Conservation (phyloP, 2,113 vertebrate species). For the Myotis lucifugus region DNA sequence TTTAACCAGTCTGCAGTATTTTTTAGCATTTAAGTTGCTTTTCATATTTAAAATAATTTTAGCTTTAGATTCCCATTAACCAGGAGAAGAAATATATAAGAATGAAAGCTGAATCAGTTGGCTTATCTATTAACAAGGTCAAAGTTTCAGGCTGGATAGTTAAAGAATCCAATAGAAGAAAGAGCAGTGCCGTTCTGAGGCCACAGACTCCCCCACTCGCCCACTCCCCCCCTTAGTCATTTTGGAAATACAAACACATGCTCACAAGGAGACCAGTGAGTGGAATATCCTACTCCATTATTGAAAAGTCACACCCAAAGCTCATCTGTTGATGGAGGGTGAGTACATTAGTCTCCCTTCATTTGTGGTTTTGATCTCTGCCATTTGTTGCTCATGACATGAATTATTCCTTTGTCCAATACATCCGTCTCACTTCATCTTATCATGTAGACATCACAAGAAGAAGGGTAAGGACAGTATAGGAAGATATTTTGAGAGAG, state of each 20-base stretch:
- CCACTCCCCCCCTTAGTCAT: background rate
- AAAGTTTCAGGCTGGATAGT: background rate
- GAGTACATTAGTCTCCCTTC: background rate
- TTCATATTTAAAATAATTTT: constrained; percentile 20
- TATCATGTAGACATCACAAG: background rate
- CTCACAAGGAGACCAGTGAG: background rate
- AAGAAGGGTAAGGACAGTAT: background rate
- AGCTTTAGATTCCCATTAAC: background rate
- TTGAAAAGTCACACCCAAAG: background rate
- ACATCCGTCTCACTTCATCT: background rate
- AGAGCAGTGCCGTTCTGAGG: background rate
- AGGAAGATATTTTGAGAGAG: background rate
- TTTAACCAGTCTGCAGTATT: background rate
- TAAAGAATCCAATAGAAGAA: background rate
- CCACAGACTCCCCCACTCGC: background rate
- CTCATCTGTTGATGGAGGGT: background rate
- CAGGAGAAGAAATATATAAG: background rate
- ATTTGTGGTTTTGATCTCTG: background rate
- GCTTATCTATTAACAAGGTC: background rate
- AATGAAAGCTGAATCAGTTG: background rate
- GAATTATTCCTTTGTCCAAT: background rate
- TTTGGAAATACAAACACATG: background rate
- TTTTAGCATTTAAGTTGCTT: background rate
- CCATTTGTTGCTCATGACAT: background rate
- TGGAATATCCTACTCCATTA: background rate